phyloP scores from a whole-genome alignment of 2,888 invertebrate species.

The Argynnis bischoffii region DNA sequence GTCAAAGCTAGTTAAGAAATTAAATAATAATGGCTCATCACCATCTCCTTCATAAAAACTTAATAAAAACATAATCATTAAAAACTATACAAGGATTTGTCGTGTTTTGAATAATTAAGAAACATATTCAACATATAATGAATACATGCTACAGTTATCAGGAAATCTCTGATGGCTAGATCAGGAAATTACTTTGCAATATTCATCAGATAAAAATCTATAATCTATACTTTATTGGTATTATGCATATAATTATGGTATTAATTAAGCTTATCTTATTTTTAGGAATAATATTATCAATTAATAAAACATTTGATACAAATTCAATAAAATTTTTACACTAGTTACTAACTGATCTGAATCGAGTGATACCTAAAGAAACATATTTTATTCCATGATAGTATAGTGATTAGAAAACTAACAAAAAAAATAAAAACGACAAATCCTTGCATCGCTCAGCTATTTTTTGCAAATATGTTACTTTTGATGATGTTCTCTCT shows the following conservation, averaged over 20 bases:
- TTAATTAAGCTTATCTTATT: background rate
- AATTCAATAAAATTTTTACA: too few relatives aligned
- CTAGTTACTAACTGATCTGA: too few relatives aligned
- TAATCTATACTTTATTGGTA: slow-evolving; percentile 9
- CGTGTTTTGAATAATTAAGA: slow-evolving; percentile 23
- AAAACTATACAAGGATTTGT: background rate
- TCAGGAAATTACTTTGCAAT: slow-evolving; percentile 33
- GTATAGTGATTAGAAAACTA: too few relatives aligned
- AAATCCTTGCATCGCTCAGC: too few relatives aligned
- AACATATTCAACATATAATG: slow-evolving; percentile 19
- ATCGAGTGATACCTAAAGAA: too few relatives aligned
- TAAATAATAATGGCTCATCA: too few relatives aligned
- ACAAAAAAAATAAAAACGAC: too few relatives aligned
- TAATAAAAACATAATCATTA: background rate
- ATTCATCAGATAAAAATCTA: slow-evolving; percentile 26
- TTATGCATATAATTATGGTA: slow-evolving; percentile 13
- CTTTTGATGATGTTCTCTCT: too few relatives aligned
- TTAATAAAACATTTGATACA: too few relatives aligned
- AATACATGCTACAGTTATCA: slow-evolving; percentile 26
- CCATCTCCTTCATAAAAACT: background rate
- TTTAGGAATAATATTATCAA: background rate
- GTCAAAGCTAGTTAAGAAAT: too few relatives aligned
- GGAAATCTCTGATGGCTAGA: slow-evolving; percentile 27
- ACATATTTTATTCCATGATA: too few relatives aligned
- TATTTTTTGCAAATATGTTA: too few relatives aligned